Base-by-base conservation (phyloP, 2,113 vertebrate species). In the Brachyhypopomus gauderio region DNA sequence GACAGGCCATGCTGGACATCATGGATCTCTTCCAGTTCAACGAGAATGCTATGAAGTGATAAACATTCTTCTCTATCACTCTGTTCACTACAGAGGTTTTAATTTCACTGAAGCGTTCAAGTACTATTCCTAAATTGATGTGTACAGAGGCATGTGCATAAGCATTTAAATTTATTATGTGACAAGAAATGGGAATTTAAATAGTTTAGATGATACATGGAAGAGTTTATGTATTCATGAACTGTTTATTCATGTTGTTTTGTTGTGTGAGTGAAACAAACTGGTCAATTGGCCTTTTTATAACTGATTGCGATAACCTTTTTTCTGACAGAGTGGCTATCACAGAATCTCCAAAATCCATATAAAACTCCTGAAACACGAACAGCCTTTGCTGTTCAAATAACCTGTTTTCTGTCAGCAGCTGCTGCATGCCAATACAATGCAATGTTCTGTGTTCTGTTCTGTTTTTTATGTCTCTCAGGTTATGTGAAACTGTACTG, bases 1-100 rank as follows among this genome's bases (percentile, higher is more conserved):
- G n/a, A 78, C 92, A 94, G 77, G 95, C 97, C 25, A 91, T 98
- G 96, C 52, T 89, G 9, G 97, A 99, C 72, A 94, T 97, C 16
- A 87, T 95, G 86, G 58, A 16, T 69, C 92, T 99, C 73, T 97
- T 96, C 80, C 85, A 91, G 69, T 16, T 86, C 20, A 93, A 96
- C 59, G 94, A 92, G 55, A 95, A 91, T 67, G 66, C 77, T 19
- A 63, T 56, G 36, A 95, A 96, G 86, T 97, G 92, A 95, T 71
- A 2, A 6, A 38, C 2, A 20, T 70, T 38, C 66, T 79, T 55
- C 9, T 38, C 45, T 72, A 27, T 82, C 60, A 14, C 45, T 19
- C 77, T 6, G 41, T 76, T 83, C 64, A 75, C 69, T 63, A 52
- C 69, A 83, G 70, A 30, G 25, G 77, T 9, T 9, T 69, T 55